phyloP scores from a whole-genome alignment of 2,888 invertebrate species.

The Trichopria drosophilae region DNA sequence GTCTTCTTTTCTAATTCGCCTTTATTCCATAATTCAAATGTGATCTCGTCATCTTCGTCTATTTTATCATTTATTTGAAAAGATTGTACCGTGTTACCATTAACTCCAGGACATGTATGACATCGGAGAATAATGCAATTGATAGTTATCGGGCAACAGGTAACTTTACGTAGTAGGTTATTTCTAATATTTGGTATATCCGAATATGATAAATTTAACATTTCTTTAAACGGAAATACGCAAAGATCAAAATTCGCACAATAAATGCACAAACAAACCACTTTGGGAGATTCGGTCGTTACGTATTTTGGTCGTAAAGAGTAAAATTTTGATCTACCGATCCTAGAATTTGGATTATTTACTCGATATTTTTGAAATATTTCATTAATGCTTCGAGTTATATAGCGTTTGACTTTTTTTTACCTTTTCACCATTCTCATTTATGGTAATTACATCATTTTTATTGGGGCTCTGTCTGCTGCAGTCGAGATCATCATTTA shows the following conservation, averaged over 20 bases:
- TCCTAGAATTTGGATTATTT: slow-evolving; percentile 15
- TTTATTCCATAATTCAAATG: slow-evolving; percentile 14
- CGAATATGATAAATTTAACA: no score
- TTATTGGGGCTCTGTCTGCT: slow-evolving; percentile 37
- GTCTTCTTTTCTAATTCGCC: slow-evolving; percentile 17
- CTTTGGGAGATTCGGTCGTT: slow-evolving; percentile 4
- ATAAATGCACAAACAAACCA: no score
- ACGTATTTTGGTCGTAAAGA: slow-evolving; percentile 20
- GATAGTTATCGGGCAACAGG: background rate
- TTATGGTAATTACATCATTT: slow-evolving; percentile 18
- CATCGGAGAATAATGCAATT: slow-evolving; percentile 7
- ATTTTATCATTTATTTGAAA: background rate
- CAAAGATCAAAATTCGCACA: slow-evolving; percentile 27
- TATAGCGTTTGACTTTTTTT: slow-evolving; percentile 20
- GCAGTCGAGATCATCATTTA: slow-evolving; percentile 26
- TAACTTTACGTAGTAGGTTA: background rate
- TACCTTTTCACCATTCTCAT: slow-evolving; percentile 18
- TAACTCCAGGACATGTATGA: slow-evolving; percentile 1
- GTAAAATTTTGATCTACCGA: no score
- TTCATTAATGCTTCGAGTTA: slow-evolving; percentile 20
- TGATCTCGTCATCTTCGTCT: slow-evolving; percentile 13
- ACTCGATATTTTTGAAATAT: slow-evolving; percentile 4
- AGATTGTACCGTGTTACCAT: slow-evolving; percentile 1
- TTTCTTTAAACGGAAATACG: slow-evolving; percentile 13
- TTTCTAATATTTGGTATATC: no score